Evolutionary conservation across 2,888 invertebrate genomes (phyloP).

Genomic region (Machimus rusticus): DNA sequence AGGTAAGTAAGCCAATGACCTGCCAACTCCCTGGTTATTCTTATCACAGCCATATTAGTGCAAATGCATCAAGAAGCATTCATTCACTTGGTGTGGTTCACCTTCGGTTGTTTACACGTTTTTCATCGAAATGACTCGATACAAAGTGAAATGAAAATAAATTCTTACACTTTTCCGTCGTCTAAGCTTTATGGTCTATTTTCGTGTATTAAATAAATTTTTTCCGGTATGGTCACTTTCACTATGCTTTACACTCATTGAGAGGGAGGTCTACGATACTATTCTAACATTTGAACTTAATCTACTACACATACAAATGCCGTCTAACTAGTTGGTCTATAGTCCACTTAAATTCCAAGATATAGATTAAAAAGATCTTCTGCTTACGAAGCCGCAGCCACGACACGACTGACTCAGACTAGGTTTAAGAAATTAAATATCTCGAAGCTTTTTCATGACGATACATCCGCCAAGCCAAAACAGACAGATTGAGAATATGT

Average conservation of each 20-base stretch:
- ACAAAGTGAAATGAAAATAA: background rate
- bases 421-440: background rate
- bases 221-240: background rate
- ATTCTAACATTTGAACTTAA: background rate
- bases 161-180: background rate
- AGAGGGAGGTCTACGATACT: background rate
- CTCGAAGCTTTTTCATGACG: background rate
- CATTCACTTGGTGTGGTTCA: background rate
- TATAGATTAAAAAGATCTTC: background rate
- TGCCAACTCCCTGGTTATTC: background rate
- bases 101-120: constrained; percentile 2
- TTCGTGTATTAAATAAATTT: background rate
- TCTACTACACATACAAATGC: background rate
- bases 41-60: background rate
- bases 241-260: background rate
- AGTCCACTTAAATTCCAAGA: background rate
- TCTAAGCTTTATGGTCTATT: background rate
- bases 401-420: background rate
- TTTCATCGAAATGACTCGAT: background rate
- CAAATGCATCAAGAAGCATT: background rate
- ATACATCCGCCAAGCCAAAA: background rate
- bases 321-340: background rate
- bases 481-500: background rate
- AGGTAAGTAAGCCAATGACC: constrained; percentile 9
- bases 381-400: background rate